Conservation (phyloP, 2,113 vertebrate genomes). For the Oceanites oceanicus region DNA sequence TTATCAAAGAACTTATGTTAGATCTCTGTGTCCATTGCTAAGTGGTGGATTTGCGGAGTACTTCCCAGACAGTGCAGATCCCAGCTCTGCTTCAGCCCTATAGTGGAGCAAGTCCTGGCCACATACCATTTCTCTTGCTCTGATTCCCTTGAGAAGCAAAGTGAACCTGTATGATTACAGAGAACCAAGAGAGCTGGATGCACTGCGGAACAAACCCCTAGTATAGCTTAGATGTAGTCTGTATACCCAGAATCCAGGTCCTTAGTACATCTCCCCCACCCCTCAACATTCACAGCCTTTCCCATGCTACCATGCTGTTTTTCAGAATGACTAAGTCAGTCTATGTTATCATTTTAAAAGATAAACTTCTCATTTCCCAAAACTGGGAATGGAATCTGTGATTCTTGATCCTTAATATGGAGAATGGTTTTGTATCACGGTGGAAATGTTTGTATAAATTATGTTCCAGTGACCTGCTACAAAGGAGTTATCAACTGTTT, state of each 20-base stretch:
- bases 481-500: background rate
- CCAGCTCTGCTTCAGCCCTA: background rate
- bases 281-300: background rate
- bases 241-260: background rate
- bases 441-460: background rate
- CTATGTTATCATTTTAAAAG: background rate
- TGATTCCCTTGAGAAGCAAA: background rate
- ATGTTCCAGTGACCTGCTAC: background rate
- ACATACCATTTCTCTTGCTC: background rate
- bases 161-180: background rate
- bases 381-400: background rate
- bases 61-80: background rate
- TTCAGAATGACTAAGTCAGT: background rate
- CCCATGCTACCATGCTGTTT: background rate
- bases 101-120: background rate
- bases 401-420: background rate
- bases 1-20: background rate
- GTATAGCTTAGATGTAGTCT: background rate
- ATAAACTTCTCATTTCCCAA: background rate
- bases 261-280: background rate
- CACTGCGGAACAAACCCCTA: background rate
- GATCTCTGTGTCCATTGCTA: background rate
- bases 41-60: background rate
- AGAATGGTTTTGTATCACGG: background rate
- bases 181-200: background rate